Evolutionary conservation across 2,888 invertebrate genomes (phyloP).

Genomic region (Alviniconcha strummeri): DNA sequence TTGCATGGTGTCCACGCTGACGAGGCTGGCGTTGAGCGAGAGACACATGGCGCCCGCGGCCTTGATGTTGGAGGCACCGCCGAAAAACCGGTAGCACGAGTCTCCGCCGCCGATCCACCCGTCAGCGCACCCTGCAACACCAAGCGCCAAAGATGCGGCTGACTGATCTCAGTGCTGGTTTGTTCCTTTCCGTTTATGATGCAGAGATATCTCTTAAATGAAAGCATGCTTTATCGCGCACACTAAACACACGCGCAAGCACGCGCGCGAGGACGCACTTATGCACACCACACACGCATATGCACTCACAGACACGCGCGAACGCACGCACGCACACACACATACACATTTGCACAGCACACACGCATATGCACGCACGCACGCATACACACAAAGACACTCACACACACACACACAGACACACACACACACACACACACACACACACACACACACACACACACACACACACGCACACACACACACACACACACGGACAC

Average conservation of each 20-base stretch:
- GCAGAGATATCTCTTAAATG: neutral
- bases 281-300: no score
- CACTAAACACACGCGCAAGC: no score
- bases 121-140: conserved; percentile 71
- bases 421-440: neutral
- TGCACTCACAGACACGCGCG: no score
- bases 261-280: no score
- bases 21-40: conserved; percentile 72
- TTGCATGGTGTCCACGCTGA: conserved; percentile 75
- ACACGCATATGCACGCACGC: neutral
- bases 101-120: conserved; percentile 76
- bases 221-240: neutral
- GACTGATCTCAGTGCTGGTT: neutral
- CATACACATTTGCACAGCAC: neutral
- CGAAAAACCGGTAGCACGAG: conserved; percentile 76
- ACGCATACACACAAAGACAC: conserved; percentile 6
- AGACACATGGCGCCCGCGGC: conserved; percentile 71
- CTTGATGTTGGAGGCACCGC: conserved; percentile 63
- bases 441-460: conserved; percentile 2
- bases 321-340: neutral
- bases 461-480: neutral
- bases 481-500: neutral
- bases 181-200: neutral
- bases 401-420: neutral
- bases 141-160: neutral